phyloP scores from a whole-genome alignment of 2,888 invertebrate species.

The Nasonia oneida region DNA sequence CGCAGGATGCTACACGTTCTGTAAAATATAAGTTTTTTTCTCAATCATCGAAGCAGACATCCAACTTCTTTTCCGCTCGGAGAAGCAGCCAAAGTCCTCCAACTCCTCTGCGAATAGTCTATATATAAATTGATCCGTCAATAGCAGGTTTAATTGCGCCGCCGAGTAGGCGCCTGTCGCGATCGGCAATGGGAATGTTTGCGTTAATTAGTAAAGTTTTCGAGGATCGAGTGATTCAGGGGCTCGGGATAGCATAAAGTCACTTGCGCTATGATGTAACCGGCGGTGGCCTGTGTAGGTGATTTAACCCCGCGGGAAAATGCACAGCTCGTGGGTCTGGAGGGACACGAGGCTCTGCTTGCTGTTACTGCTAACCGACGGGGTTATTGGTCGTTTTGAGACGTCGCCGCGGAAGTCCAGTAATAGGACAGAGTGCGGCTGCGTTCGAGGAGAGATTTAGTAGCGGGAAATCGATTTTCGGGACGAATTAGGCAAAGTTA shows the following conservation, averaged over 20 bases:
- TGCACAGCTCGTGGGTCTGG: neutral
- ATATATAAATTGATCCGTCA: slow-evolving; percentile 32
- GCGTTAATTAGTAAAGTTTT: slow-evolving; percentile 59
- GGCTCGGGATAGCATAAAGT: neutral
- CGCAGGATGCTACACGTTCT: neutral
- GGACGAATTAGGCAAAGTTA: neutral
- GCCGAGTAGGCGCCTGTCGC: neutral
- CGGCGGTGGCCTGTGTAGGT: neutral
- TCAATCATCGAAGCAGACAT: no score
- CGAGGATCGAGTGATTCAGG: slow-evolving; percentile 29
- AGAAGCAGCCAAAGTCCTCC: neutral
- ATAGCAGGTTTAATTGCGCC: slow-evolving; percentile 38
- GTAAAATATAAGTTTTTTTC: no score
- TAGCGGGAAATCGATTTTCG: neutral
- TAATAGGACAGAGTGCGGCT: neutral
- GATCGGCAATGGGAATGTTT: slow-evolving; percentile 33
- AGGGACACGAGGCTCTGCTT: neutral
- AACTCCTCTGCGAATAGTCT: neutral
- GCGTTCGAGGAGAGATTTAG: neutral
- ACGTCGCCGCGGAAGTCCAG: neutral
- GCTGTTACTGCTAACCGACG: neutral
- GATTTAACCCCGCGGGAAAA: neutral
- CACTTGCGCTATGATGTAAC: neutral
- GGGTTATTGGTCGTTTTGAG: neutral
- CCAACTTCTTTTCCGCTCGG: neutral